Evolutionary conservation across 2,888 invertebrate species (phyloP).

Genomic region (Hemithea aestivaria): DNA sequence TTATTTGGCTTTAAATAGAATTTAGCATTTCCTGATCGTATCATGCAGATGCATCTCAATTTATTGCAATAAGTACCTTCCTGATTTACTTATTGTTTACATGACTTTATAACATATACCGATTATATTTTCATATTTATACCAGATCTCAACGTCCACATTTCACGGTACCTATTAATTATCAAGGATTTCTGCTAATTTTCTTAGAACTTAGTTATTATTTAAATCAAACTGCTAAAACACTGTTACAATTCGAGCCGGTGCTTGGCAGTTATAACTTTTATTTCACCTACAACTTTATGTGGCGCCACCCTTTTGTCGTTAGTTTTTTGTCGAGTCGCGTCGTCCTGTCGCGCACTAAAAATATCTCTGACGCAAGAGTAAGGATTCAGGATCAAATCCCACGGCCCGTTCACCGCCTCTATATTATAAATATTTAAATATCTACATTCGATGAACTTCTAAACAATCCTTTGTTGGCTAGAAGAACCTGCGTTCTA

Average conservation of each 20-base stretch:
- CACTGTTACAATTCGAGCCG: constrained; percentile 10
- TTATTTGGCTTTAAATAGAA: constrained; percentile 1
- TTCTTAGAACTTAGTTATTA: no score
- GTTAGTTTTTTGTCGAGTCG: constrained; percentile 58
- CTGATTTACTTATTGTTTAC: no score
- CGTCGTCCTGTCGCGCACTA: constrained; percentile 62
- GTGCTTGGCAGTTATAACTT: constrained; percentile 17
- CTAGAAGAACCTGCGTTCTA: neutral
- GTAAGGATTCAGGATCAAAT: constrained; percentile 35
- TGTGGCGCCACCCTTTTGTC: constrained; percentile 67
- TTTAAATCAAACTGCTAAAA: constrained; percentile 8
- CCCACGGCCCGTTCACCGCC: constrained; percentile 53
- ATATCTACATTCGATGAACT: constrained; percentile 36
- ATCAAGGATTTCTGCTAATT: no score
- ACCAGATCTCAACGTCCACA: no score
- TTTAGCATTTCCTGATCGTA: no score
- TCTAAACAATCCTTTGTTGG: constrained; percentile 2
- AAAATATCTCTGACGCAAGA: constrained; percentile 71
- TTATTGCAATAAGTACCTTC: no score
- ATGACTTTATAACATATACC: no score
- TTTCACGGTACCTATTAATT: no score
- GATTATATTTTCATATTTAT: no score
- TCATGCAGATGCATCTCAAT: no score
- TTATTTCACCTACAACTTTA: constrained; percentile 41
- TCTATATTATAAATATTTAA: constrained; percentile 70